phyloP scores from a whole-genome alignment of 2,113 vertebrate species.

The Podiceps cristatus region DNA sequence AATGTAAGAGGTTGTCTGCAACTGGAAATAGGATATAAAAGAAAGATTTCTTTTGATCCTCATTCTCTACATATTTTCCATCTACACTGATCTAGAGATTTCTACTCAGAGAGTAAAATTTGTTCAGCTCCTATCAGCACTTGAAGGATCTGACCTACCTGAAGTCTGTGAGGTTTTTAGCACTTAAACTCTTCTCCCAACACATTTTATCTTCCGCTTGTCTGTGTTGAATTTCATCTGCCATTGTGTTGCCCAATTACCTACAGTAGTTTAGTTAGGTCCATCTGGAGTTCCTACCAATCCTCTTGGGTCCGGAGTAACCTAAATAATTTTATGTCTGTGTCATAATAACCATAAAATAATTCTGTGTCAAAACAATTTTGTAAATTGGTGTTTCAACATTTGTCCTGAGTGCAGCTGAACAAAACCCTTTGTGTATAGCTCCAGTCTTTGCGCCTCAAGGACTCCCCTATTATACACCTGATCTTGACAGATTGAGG shows the following conservation, averaged over 20 bases:
- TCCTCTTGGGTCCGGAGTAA: constrained; percentile 7
- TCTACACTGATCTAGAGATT: neutral
- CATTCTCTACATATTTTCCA: neutral
- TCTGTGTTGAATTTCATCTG: constrained; percentile 44
- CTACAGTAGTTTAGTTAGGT: constrained; percentile 13
- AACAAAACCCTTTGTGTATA: constrained; percentile 65
- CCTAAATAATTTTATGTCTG: constrained; percentile 29
- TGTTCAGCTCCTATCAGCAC: neutral
- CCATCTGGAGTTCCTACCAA: constrained; percentile 26
- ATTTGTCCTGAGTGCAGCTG: constrained; percentile 50
- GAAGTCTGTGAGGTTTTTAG: neutral
- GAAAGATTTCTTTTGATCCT: neutral
- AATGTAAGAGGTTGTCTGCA: neutral
- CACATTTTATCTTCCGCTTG: neutral
- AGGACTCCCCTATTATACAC: constrained; percentile 69
- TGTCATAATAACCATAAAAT: constrained; percentile 61
- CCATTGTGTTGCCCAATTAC: constrained; percentile 38
- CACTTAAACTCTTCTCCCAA: constrained; percentile 43
- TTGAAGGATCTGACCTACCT: neutral
- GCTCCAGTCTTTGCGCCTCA: constrained; percentile 71
- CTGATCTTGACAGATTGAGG: constrained; percentile 81
- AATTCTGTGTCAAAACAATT: constrained; percentile 69
- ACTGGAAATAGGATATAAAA: neutral
- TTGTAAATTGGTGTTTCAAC: constrained; percentile 57
- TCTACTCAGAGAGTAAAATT: neutral